Evolutionary conservation across 2,888 invertebrate genomes (phyloP).

Genomic region (Noctuana brunneofusca): DNA sequence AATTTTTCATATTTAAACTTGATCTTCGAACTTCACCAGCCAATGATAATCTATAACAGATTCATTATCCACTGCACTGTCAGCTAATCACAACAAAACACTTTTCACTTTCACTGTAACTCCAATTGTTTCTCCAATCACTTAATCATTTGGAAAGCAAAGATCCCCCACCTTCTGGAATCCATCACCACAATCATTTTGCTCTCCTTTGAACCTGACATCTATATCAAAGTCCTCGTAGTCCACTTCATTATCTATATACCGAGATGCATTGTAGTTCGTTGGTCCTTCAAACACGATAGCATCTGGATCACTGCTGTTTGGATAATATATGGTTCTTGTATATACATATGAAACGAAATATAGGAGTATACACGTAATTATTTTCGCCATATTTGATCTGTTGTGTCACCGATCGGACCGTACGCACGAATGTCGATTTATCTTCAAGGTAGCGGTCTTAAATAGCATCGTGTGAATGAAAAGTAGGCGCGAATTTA

Average conservation of each 20-base stretch:
- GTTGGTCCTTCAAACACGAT: slow-evolving; percentile 65
- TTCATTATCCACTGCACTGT: neutral
- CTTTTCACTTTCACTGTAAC: neutral
- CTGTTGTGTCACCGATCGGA: slow-evolving; percentile 8
- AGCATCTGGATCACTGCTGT: slow-evolving; percentile 49
- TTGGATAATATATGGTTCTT: slow-evolving; percentile 49
- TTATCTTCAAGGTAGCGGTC: slow-evolving; percentile 1
- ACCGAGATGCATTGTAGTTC: slow-evolving; percentile 44
- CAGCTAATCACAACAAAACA: neutral
- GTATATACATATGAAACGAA: slow-evolving; percentile 29
- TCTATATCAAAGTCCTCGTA: slow-evolving; percentile 55
- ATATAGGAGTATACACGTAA: slow-evolving; percentile 16
- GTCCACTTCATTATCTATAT: slow-evolving; percentile 45
- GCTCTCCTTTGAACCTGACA: slow-evolving; percentile 39
- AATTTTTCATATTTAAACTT: neutral
- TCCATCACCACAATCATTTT: slow-evolving; percentile 45
- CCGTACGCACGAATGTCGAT: slow-evolving; percentile 8
- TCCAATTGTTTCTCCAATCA: neutral
- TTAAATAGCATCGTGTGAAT: slow-evolving; percentile 8
- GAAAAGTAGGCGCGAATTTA: neutral
- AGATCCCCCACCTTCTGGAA: slow-evolving; percentile 43
- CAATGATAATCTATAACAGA: neutral
- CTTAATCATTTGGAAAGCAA: slow-evolving; percentile 46
- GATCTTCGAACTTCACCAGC: neutral
- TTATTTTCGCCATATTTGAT: slow-evolving; percentile 20